Base-by-base conservation (phyloP, 2,888 invertebrate species). In the Dasysyrphus tricinctus region DNA sequence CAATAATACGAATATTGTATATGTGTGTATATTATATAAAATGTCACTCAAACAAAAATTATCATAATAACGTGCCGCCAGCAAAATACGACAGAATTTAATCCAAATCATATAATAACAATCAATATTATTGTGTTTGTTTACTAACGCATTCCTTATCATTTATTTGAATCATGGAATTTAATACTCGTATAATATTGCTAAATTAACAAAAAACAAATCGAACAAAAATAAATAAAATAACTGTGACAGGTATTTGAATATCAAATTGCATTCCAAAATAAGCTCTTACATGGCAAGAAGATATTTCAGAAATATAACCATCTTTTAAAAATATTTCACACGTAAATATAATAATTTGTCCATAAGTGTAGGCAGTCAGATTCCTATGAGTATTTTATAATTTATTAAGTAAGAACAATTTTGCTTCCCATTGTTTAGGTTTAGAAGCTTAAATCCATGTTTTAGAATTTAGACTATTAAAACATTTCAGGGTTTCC, bases 31-130 rank as follows among this genome's bases (percentile, higher is more conserved):
- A n/a, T n/a, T n/a, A n/a, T n/a, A n/a, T 67, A 34, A 24, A 37
- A 44, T 44, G 57, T 81, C 54, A 47, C 44, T 65, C 49, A 54
- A 65, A 63, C 5, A 49, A 51, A 39, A 61, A 59, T 19, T 49
- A 47, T 78, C 73, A 80, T 80, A 42, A 75, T 57, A 84, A 74
- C 51, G 73, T 82, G 7, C 86, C 86, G 86, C 86, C 86, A 86
- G 82, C 75, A 82, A 82, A 86, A 86, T 86, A 86, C 86, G 86
- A 86, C 86, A 86, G 86, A 86, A 80, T 51, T 65, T 12, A 49
- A 75, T 65, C 32, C 74, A 77, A 76, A 39, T 47, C 70, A 44
- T 19, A 56, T 70, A 69, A 69, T 70, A 78, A 78, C 29, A n/a
- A 47, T 24, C 67, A 34, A 16, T 39, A 42, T 47, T 39, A 42